Conservation (phyloP, 2,888 invertebrate species). For the Agrotis puta region DNA sequence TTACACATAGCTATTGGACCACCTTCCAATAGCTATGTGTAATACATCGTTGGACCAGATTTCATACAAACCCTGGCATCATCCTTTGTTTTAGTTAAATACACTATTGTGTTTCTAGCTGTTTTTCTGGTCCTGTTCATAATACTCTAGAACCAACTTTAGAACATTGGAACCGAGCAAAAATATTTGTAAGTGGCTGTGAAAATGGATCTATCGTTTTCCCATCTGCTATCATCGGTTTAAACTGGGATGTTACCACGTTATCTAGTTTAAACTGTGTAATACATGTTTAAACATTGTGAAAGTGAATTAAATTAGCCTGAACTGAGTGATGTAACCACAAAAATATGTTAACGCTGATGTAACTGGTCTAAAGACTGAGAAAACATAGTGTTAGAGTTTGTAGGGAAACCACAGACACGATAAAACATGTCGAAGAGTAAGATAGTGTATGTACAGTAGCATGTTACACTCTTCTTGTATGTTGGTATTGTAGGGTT, state of each 20-base stretch:
- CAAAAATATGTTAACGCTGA: conserved; percentile 47
- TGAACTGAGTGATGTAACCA: conserved; percentile 42
- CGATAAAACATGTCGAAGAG: conserved; percentile 8
- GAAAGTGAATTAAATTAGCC: conserved; percentile 56
- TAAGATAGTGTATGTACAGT: not conserved
- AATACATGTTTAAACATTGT: conserved; percentile 24
- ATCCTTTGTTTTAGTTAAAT: too few relatives aligned
- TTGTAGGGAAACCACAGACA: conserved; percentile 18
- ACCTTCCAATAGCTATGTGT: too few relatives aligned
- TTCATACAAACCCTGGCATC: too few relatives aligned
- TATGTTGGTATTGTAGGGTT: not conserved
- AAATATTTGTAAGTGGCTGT: not conserved
- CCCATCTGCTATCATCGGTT: not conserved
- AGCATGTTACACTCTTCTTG: not conserved
- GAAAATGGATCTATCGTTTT: not conserved
- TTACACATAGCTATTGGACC: too few relatives aligned
- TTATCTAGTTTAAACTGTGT: conserved; percentile 32
- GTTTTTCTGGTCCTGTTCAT: not conserved
- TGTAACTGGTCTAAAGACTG: conserved; percentile 37
- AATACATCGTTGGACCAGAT: too few relatives aligned
- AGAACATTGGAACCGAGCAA: not conserved
- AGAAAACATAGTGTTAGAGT: conserved; percentile 34
- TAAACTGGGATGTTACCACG: not conserved
- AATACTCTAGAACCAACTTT: not conserved
- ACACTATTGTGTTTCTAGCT: too few relatives aligned